Conservation (phyloP, 2,113 vertebrate species). For the Mesoclemmys tuberculata region DNA sequence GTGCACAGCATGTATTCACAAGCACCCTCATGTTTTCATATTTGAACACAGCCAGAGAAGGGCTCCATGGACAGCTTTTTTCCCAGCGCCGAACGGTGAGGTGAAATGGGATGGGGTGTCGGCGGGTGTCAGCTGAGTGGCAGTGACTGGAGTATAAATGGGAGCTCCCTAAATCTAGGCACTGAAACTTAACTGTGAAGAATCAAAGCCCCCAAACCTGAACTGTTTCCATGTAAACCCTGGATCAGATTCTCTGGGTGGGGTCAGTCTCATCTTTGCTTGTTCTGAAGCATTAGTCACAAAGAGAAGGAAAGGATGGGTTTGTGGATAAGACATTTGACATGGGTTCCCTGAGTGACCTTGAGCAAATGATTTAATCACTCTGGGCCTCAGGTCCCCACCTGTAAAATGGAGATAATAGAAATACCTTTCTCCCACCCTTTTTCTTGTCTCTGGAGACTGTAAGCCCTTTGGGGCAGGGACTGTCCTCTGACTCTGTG, state of each 20-base stretch:
- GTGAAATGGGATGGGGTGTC: too few relatives aligned
- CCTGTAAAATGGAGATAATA: neutral
- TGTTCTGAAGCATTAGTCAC: constrained; percentile 40
- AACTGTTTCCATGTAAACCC: neutral
- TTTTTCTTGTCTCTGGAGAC: constrained; percentile 3
- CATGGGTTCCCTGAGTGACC: constrained; percentile 4
- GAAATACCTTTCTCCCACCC: neutral
- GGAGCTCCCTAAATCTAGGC: neutral
- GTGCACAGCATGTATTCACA: neutral
- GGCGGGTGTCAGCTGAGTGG: neutral
- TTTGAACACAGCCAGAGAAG: neutral
- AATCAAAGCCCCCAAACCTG: neutral
- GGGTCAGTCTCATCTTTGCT: constrained; percentile 10
- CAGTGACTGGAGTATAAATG: neutral
- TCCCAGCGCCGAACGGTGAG: neutral
- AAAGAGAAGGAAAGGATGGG: constrained; percentile 9
- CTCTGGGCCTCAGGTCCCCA: neutral
- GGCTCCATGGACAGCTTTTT: neutral
- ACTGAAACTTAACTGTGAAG: neutral
- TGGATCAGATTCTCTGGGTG: constrained; percentile 6
- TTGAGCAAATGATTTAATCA: neutral
- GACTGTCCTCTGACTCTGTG: neutral
- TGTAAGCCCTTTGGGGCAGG: constrained; percentile 19
- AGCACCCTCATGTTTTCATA: neutral
- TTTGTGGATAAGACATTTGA: constrained; percentile 13